These are phyloP conservation scores for Chaetops frenatus DNA, from an alignment of 2,113 vertebrate genomes.

Conservation along the genomic window DNA sequence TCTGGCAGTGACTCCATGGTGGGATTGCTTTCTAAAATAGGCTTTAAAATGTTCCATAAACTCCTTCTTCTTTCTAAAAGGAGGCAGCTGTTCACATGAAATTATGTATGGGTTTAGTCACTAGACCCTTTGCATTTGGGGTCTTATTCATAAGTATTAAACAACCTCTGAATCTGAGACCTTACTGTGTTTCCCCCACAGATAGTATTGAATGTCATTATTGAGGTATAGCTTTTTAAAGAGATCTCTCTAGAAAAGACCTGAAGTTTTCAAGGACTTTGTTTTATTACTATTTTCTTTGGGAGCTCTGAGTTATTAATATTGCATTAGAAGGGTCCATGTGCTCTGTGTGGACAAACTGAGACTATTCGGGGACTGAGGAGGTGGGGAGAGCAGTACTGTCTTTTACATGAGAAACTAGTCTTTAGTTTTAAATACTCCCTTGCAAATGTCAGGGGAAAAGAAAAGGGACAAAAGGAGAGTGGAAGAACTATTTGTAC, in stretches of 20 bases:
- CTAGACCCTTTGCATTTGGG: background rate
- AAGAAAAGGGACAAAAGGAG: background rate
- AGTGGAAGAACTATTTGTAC: background rate
- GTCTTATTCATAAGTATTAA: background rate
- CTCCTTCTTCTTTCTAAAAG: background rate
- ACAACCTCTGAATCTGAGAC: background rate
- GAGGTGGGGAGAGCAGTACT: background rate
- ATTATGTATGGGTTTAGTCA: background rate
- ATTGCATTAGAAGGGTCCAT: background rate
- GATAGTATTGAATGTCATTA: background rate
- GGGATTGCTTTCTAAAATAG: background rate
- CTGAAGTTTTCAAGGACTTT: background rate
- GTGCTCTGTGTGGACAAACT: background rate
- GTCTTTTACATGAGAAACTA: background rate
- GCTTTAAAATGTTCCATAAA: background rate
- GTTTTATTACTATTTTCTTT: background rate
- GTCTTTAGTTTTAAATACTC: background rate
- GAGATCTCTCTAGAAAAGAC: background rate
- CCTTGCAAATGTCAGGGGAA: background rate
- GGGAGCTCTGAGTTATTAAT: background rate
- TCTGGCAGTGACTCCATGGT: background rate
- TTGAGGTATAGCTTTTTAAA: background rate
- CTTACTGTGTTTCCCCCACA: background rate
- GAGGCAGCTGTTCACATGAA: background rate
- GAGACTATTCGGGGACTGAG: background rate